A percentile compares a stretch with the other conserved stretches of the same genome.
These are phyloP conservation scores for Gadopsis marmoratus DNA, from an alignment of 2,797 vertebrate species.

Conservation along the genomic window DNA sequence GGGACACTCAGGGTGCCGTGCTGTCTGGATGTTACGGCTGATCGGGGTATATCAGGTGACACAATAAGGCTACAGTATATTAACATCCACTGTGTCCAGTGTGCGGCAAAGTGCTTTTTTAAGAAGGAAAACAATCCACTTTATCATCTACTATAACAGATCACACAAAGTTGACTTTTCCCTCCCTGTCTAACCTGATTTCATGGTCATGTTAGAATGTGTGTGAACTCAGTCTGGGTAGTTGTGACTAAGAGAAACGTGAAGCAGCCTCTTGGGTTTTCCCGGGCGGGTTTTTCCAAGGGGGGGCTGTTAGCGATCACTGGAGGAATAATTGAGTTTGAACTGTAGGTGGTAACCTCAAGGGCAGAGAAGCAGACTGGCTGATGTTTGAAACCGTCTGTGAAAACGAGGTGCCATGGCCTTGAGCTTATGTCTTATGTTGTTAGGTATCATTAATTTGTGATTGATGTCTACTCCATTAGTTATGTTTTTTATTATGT, in stretches of 20 bases:
- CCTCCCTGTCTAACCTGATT: slow-evolving; percentile 38
- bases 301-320: slow-evolving; percentile 24
- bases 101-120: not conserved
- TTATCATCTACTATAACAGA: not conserved
- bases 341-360: slow-evolving; percentile 26
- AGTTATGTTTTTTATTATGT: not conserved
- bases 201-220: slow-evolving; percentile 33
- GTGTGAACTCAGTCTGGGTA: slow-evolving; percentile 24
- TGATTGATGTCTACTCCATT: slow-evolving; percentile 4
- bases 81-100: not conserved
- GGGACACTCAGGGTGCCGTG: too few species aligned
- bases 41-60: too few species aligned
- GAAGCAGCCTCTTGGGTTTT: slow-evolving; percentile 16
- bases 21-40: too few species aligned
- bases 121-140: not conserved
- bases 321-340: slow-evolving; percentile 20
- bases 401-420: slow-evolving; percentile 24
- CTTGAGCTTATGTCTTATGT: slow-evolving; percentile 8
- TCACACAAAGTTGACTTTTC: slow-evolving; percentile 10
- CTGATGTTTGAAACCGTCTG: slow-evolving; percentile 29
- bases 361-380: slow-evolving; percentile 26
- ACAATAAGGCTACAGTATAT: too few species aligned
- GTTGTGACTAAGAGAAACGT: slow-evolving; percentile 24
- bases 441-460: slow-evolving; percentile 13
- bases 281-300: too few species aligned